Evolutionary conservation across 2,113 vertebrate species (phyloP).

Genomic region (Callipepla californica): DNA sequence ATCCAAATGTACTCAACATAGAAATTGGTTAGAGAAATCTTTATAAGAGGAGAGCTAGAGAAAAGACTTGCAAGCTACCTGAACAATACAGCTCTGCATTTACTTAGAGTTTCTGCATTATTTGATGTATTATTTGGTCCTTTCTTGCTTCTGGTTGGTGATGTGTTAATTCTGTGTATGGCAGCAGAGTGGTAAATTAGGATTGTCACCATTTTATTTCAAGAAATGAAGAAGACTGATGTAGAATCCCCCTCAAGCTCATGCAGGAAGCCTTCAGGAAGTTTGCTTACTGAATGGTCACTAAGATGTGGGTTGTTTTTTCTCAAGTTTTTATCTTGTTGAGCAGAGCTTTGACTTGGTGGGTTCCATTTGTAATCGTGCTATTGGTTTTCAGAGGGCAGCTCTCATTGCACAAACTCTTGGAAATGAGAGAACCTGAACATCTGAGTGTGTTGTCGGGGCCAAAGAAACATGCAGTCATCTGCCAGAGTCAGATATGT

Average conservation of each 20-base stretch:
- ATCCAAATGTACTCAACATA: background rate
- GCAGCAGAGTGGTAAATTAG: background rate
- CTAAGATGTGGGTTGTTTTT: background rate
- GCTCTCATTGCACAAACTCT: constrained; percentile 47
- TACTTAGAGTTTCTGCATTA: background rate
- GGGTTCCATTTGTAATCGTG: constrained; percentile 11
- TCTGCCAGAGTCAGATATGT: constrained; percentile 28
- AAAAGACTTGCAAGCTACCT: background rate
- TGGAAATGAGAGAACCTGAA: constrained; percentile 63
- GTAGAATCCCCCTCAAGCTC: fast-evolving
- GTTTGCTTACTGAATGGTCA: background rate
- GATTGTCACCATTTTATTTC: background rate
- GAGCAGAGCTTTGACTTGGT: constrained; percentile 24
- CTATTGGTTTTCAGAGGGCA: constrained; percentile 53
- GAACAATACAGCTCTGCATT: background rate
- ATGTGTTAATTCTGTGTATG: background rate
- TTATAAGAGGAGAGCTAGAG: background rate
- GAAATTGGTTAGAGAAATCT: background rate
- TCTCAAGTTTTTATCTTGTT: constrained; percentile 26
- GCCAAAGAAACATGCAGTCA: constrained; percentile 25
- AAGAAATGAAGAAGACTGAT: background rate
- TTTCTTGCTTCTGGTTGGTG: background rate
- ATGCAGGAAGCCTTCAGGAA: background rate
- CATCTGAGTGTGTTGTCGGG: constrained; percentile 16
- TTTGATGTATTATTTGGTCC: fast-evolving